A percentile compares a stretch with the other conserved stretches of the same genome.
Conservation (phyloP, 2,797 vertebrate species). For the Darevskia nairensis region DNA sequence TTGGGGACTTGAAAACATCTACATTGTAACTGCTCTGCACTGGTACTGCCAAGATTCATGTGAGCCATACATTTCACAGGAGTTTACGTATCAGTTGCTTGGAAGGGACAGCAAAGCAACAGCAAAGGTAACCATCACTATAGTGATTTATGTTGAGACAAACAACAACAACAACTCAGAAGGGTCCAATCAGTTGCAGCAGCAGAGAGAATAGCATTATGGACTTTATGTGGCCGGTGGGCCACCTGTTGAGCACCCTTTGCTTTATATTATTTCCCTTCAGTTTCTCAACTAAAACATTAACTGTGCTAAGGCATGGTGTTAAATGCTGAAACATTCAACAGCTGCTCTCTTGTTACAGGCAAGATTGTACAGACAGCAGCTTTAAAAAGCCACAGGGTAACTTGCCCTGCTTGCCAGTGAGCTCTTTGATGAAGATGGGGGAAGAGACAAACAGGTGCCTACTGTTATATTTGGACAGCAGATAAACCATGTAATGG, state of each 20-base stretch:
- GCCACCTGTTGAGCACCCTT: constrained; percentile 29
- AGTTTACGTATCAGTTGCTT: not conserved
- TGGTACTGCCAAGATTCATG: not conserved
- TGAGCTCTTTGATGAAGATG: constrained; percentile 34
- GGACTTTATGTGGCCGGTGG: constrained; percentile 1
- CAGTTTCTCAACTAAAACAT: constrained; percentile 30
- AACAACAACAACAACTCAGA: not conserved
- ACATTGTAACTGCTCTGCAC: not conserved
- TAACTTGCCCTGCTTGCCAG: constrained; percentile 8
- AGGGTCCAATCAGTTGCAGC: constrained; percentile 7
- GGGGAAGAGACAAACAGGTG: constrained; percentile 26
- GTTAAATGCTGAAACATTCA: constrained; percentile 29
- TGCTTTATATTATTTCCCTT: constrained; percentile 4
- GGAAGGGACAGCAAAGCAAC: constrained; percentile 4
- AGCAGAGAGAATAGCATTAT: not conserved
- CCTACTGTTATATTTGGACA: constrained; percentile 37
- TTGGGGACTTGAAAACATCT: not conserved
- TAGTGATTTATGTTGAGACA: not conserved
- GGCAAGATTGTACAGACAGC: constrained; percentile 11
- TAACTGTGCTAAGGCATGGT: constrained; percentile 13
- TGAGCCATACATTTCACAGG: not conserved
- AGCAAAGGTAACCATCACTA: constrained; percentile 12
- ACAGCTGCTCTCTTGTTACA: constrained; percentile 31
- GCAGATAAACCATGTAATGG: constrained; percentile 14
- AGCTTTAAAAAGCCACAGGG: constrained; percentile 38